Evolutionary conservation across 2,113 vertebrate genomes (phyloP).

Genomic region (Tretioscincus oriximinensis): DNA sequence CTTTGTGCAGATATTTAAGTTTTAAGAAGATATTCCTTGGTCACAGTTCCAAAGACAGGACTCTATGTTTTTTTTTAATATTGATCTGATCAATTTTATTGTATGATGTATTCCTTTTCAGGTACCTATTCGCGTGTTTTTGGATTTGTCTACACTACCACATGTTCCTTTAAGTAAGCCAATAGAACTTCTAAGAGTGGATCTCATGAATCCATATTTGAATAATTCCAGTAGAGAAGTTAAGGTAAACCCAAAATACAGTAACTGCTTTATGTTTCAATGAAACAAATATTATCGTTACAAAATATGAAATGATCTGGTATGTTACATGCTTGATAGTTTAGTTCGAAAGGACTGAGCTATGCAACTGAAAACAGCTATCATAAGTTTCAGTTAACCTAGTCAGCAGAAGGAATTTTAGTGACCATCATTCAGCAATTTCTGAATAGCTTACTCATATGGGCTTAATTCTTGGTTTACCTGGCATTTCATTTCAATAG

Average conservation of each 20-base stretch:
- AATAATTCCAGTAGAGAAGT: slow-evolving; percentile 84
- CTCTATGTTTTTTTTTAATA: not conserved
- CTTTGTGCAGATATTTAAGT: not conserved
- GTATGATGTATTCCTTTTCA: slow-evolving; percentile 41
- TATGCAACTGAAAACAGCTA: no score
- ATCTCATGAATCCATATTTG: slow-evolving; percentile 86
- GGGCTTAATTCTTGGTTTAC: not conserved
- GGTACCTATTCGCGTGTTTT: slow-evolving; percentile 92
- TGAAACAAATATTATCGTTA: not conserved
- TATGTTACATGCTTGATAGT: not conserved
- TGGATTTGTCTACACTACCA: slow-evolving; percentile 88
- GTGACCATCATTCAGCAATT: no score
- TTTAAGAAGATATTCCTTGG: not conserved
- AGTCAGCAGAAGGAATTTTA: no score
- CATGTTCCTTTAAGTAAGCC: slow-evolving; percentile 84
- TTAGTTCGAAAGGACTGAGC: no score
- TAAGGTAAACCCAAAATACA: slow-evolving; percentile 74
- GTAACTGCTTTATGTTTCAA: not conserved
- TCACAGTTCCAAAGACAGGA: not conserved
- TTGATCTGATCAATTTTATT: not conserved
- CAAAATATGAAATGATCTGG: not conserved
- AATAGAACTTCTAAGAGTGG: slow-evolving; percentile 86
- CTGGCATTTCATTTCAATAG: not conserved
- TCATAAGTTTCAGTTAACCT: no score
- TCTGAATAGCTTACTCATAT: no score